phyloP scores from a whole-genome alignment of 2,888 invertebrate genomes.

The Drosophila macrospina region DNA sequence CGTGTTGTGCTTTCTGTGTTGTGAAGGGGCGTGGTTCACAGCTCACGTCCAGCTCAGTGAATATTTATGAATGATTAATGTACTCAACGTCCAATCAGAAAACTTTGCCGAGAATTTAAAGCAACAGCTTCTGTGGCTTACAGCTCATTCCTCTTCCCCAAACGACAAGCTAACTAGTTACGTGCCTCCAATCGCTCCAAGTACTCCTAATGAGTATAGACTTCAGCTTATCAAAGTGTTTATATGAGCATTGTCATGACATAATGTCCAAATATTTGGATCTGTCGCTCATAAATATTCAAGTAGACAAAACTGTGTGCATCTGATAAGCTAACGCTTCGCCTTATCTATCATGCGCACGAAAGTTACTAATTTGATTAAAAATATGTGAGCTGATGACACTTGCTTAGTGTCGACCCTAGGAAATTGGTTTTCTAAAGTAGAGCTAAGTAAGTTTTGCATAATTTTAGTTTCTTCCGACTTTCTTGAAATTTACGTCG shows the following conservation, averaged over 20 bases:
- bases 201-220: not conserved
- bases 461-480: not conserved
- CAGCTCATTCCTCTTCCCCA: constrained; percentile 14
- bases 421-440: constrained; percentile 5
- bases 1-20: constrained; percentile 12
- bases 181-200: constrained; percentile 9
- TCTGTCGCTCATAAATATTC: constrained; percentile 53
- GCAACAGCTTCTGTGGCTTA: constrained; percentile 27
- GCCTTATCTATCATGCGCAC: constrained; percentile 34
- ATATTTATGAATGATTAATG: constrained; percentile 78
- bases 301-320: constrained; percentile 26
- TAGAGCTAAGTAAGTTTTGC: not conserved
- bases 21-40: constrained; percentile 25
- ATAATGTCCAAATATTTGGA: constrained; percentile 67
- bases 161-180: not conserved
- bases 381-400: constrained; percentile 8
- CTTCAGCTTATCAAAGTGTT: constrained; percentile 21
- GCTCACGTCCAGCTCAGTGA: constrained; percentile 44
- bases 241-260: constrained; percentile 38
- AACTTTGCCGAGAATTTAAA: constrained; percentile 26
- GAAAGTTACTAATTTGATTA: constrained; percentile 10
- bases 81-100: constrained; percentile 29
- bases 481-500: not conserved
- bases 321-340: constrained; percentile 54
- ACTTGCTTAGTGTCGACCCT: constrained; percentile 11